These are phyloP conservation scores for Ormia ochracea DNA, from an alignment of 2,888 invertebrate species.

Conservation along the genomic window DNA sequence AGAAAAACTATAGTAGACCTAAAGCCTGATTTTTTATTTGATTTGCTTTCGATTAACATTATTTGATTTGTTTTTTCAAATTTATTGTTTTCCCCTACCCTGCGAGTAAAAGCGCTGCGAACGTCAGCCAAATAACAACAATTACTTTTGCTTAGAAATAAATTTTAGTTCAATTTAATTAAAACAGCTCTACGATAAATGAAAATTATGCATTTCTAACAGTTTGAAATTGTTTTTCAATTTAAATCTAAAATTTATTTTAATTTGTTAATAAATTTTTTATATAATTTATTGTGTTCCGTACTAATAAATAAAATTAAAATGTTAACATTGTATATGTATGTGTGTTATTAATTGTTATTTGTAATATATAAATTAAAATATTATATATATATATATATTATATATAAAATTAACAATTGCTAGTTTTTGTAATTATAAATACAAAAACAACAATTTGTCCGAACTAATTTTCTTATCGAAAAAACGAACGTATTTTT, in stretches of 20 bases:
- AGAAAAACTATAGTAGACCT: too few species aligned
- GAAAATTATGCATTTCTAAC: constrained; percentile 12
- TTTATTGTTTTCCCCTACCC: too few species aligned
- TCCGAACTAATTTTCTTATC: constrained; percentile 78
- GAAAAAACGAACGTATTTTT: constrained; percentile 78
- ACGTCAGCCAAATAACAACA: too few species aligned
- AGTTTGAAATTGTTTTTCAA: constrained; percentile 3
- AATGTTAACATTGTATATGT: constrained; percentile 57
- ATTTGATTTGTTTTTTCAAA: too few species aligned
- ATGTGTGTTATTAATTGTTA: constrained; percentile 49
- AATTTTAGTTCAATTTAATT: constrained; percentile 15
- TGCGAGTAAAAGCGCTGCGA: too few species aligned
- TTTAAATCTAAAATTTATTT: not conserved
- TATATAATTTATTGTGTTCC: not conserved
- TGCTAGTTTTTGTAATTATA: constrained; percentile 68
- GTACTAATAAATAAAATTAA: constrained; percentile 45
- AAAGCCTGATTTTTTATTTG: too few species aligned
- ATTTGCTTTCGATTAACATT: too few species aligned
- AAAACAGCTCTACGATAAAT: constrained; percentile 59
- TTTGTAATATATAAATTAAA: constrained; percentile 47
- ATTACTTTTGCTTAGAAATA: too few species aligned
- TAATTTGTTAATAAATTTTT: not conserved
- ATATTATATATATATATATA: constrained; percentile 36
- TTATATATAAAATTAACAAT: constrained; percentile 65
- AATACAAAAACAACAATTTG: constrained; percentile 74